These are phyloP conservation scores for Drosophila eohydei DNA, from an alignment of 2,888 invertebrate genomes.

Conservation along the genomic window DNA sequence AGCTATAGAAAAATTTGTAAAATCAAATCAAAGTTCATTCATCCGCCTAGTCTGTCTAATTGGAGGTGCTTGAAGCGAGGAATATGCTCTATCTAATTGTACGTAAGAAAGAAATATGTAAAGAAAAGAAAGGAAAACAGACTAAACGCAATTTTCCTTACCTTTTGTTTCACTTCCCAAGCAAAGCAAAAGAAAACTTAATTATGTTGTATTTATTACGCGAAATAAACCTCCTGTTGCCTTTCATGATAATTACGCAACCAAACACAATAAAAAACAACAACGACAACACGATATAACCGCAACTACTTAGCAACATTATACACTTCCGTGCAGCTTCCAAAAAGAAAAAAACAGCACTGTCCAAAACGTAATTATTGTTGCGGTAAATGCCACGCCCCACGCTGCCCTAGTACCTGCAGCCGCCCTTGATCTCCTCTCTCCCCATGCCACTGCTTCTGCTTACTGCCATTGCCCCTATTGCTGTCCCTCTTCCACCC, in stretches of 20 bases:
- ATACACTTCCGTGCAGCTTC: constrained; percentile 78
- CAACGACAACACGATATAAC: constrained; percentile 59
- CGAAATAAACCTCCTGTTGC: constrained; percentile 80
- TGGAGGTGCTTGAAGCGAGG: constrained; percentile 1
- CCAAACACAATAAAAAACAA: constrained; percentile 34
- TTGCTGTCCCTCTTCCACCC: constrained; percentile 5
- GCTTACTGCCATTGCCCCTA: too few relatives aligned
- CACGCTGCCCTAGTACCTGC: constrained; percentile 13
- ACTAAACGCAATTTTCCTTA: constrained; percentile 12
- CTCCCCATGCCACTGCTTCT: background rate
- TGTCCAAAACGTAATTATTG: constrained; percentile 77
- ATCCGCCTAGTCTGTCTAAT: too few relatives aligned
- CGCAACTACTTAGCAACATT: constrained; percentile 80
- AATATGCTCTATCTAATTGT: constrained; percentile 36
- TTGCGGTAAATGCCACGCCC: constrained; percentile 67
- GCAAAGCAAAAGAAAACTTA: constrained; percentile 56
- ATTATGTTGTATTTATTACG: constrained; percentile 68
- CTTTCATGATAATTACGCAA: constrained; percentile 71
- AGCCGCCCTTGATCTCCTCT: background rate
- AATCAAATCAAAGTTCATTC: background rate
- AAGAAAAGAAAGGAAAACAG: background rate
- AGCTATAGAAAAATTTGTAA: background rate
- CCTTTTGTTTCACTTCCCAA: constrained; percentile 11
- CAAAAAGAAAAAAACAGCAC: constrained; percentile 18
- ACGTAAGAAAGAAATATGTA: constrained; percentile 10